phyloP scores from a whole-genome alignment of 2,888 invertebrate species.

The Xanthorhoe spadicearia region DNA sequence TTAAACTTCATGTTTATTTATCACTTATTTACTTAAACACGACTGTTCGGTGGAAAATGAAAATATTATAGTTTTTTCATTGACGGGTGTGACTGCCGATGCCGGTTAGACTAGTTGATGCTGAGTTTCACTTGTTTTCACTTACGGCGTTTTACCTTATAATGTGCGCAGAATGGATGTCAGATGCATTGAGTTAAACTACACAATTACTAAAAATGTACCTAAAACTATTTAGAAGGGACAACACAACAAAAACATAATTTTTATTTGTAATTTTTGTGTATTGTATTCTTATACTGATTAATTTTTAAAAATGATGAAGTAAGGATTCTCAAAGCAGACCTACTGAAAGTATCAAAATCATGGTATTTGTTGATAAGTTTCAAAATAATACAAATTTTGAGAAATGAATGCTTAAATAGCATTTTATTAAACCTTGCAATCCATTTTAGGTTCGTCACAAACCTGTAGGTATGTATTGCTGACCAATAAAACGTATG shows the following conservation, averaged over 20 bases:
- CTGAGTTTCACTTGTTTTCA: slow-evolving; percentile 30
- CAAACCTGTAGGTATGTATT: background rate
- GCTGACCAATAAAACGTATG: background rate
- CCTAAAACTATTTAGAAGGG: too few species aligned
- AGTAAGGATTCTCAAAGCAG: too few species aligned
- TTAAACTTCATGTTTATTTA: slow-evolving; percentile 83
- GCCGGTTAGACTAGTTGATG: slow-evolving; percentile 31
- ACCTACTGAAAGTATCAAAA: too few species aligned
- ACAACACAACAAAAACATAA: too few species aligned
- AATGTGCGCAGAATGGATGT: background rate
- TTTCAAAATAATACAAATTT: too few species aligned
- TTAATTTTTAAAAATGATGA: too few species aligned
- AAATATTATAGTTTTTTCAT: slow-evolving; percentile 32
- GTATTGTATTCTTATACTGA: too few species aligned
- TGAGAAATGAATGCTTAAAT: too few species aligned
- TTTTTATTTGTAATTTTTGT: too few species aligned
- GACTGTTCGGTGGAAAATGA: slow-evolving; percentile 43
- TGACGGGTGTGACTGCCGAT: slow-evolving; percentile 18
- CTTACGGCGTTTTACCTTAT: slow-evolving; percentile 9
- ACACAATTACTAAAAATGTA: too few species aligned
- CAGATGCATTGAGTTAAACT: background rate
- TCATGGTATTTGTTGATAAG: too few species aligned
- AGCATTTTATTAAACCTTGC: background rate
- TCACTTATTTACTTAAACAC: slow-evolving; percentile 69
- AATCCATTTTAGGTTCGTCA: background rate